A percentile compares a stretch with the other conserved stretches of the same genome.
Evolutionary conservation across 2,113 vertebrate genomes (phyloP).

Genomic region (Callospermophilus lateralis): DNA sequence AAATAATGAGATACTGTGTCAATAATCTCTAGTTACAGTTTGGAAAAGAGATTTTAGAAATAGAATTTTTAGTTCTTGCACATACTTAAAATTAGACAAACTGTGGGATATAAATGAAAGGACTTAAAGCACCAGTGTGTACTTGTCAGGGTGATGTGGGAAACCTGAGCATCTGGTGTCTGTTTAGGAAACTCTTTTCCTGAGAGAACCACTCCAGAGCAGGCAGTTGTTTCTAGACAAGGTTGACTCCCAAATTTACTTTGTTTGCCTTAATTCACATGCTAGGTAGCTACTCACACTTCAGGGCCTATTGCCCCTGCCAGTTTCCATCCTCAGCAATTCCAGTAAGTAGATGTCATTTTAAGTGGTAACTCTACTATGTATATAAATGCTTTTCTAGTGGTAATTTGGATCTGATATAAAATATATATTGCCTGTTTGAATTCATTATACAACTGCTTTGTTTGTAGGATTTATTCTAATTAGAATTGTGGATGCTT

Average conservation of each 20-base stretch:
- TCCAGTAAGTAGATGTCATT: conserved; percentile 81
- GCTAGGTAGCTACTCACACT: conserved; percentile 56
- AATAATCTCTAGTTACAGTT: not conserved
- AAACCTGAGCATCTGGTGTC: not conserved
- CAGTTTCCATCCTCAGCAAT: conserved; percentile 64
- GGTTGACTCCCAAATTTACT: conserved; percentile 22
- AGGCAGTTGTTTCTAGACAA: not conserved
- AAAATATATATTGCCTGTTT: not conserved
- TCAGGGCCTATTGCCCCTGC: conserved; percentile 76
- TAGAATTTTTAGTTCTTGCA: not conserved
- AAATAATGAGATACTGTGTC: not conserved
- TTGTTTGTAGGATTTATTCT: not conserved
- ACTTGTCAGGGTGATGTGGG: not conserved
- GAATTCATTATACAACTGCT: not conserved
- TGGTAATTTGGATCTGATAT: not conserved
- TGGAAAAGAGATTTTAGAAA: not conserved
- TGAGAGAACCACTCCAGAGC: not conserved
- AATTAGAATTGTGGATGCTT: too few species aligned
- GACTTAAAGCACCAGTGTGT: too few species aligned
- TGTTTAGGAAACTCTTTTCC: not conserved
- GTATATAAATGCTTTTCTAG: too few species aligned
- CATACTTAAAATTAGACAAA: not conserved
- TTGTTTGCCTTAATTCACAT: conserved; percentile 74
- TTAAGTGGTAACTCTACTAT: too few species aligned
- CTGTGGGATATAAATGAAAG: not conserved